A percentile compares a stretch with the other conserved stretches of the same genome.
Evolutionary conservation across 2,113 vertebrate species (phyloP).

Genomic region (Sphyrna mokarran): DNA sequence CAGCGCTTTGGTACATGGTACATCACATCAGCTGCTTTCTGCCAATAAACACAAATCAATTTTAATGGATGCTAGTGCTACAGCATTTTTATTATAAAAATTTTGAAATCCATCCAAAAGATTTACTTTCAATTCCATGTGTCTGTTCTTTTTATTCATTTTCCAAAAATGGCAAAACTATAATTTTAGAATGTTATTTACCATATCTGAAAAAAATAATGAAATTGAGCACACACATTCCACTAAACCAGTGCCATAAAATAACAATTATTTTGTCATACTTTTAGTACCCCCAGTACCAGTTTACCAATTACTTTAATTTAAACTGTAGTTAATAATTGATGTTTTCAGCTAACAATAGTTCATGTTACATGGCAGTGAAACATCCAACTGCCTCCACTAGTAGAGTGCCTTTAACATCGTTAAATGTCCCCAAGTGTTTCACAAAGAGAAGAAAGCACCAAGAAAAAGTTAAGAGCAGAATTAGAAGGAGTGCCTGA

Average conservation of each 20-base stretch:
- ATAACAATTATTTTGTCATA: background rate
- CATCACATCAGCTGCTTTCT: constrained; percentile 87
- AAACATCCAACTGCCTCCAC: background rate
- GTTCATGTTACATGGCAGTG: background rate
- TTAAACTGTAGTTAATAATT: background rate
- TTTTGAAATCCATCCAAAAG: background rate
- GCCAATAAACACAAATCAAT: constrained; percentile 41
- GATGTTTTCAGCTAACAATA: background rate
- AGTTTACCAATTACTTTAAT: background rate
- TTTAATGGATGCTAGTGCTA: background rate
- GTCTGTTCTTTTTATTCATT: background rate
- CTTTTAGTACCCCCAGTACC: background rate
- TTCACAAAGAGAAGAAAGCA: background rate
- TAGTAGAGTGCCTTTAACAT: background rate
- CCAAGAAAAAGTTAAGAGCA: background rate
- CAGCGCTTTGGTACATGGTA: constrained; percentile 97
- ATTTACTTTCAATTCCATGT: background rate
- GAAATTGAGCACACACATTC: background rate
- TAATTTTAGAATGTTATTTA: background rate
- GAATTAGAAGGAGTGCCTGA: background rate
- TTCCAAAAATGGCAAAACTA: background rate
- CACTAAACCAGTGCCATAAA: background rate
- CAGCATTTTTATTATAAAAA: background rate
- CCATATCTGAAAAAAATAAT: background rate
- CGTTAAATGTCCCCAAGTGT: background rate